phyloP scores from a whole-genome alignment of 2,888 invertebrate genomes.

The Drosophila ustulata region DNA sequence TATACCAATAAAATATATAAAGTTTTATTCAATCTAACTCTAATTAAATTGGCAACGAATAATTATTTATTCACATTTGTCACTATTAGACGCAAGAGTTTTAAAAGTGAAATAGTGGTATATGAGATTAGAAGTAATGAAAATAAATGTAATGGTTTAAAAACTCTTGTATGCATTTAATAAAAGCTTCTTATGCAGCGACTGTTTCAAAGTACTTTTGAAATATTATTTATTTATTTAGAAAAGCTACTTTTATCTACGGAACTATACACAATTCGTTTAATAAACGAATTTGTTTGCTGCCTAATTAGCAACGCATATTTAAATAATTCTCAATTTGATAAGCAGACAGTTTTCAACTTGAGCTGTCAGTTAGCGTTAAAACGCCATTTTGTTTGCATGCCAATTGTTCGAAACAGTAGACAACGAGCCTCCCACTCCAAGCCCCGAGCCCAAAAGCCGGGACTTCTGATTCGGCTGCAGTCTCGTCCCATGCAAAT shows the following conservation, averaged over 20 bases:
- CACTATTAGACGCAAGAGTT: no score
- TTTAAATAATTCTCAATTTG: conserved; percentile 82
- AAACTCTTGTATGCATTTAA: no score
- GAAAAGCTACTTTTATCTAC: conserved; percentile 22
- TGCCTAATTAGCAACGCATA: conserved; percentile 81
- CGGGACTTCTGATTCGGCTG: neutral
- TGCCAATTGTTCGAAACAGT: conserved; percentile 42
- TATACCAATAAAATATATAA: neutral
- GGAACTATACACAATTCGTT: conserved; percentile 31
- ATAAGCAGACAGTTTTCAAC: conserved; percentile 82
- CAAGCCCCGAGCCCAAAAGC: neutral
- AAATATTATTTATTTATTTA: neutral
- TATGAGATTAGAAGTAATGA: no score
- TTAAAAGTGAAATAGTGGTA: no score
- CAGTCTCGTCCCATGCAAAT: neutral
- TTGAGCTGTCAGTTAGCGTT: conserved; percentile 80
- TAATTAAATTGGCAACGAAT: no score
- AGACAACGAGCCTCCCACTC: neutral
- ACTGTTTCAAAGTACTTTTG: no score
- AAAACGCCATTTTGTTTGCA: conserved; percentile 79
- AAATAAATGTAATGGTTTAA: no score
- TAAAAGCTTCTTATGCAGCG: no score
- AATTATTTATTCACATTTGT: no score
- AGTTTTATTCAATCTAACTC: no score
- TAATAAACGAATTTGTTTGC: conserved; percentile 72